A percentile compares a stretch with the other conserved stretches of the same genome.
phyloP scores from a whole-genome alignment of 2,888 invertebrate species.

The Drosophila colorata region DNA sequence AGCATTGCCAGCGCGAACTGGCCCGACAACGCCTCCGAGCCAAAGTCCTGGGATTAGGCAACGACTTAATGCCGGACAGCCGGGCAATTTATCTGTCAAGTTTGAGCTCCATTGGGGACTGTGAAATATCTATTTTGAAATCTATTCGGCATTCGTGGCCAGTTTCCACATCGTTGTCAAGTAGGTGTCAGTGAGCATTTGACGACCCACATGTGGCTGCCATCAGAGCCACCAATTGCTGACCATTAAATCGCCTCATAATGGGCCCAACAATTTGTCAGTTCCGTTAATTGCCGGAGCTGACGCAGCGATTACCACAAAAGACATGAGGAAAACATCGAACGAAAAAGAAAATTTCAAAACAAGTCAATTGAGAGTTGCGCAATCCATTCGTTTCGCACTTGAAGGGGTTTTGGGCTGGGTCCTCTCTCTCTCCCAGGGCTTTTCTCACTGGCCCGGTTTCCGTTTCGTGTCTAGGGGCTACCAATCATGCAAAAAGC shows the following conservation, averaged over 20 bases:
- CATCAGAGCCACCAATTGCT: conserved; percentile 15
- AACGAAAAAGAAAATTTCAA: conserved; percentile 29
- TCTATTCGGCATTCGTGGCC: conserved; percentile 20
- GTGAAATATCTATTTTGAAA: conserved; percentile 13
- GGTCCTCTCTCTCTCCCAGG: neutral
- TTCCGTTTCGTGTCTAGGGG: conserved; percentile 67
- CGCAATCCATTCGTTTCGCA: conserved; percentile 43
- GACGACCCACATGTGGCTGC: conserved; percentile 47
- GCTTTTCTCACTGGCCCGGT: neutral
- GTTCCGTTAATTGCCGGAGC: conserved; percentile 49
- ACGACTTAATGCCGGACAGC: conserved; percentile 5
- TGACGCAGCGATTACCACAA: conserved; percentile 27
- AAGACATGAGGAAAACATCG: conserved; percentile 12
- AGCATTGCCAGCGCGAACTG: conserved; percentile 50
- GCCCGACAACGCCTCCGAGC: conserved; percentile 1
- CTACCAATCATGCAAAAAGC: conserved; percentile 76
- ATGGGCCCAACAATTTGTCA: conserved; percentile 69
- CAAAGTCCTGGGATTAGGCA: conserved; percentile 29
- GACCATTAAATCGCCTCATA: conserved; percentile 57
- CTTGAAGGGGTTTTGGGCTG: conserved; percentile 6
- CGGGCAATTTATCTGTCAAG: conserved; percentile 27
- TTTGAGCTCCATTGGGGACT: neutral
- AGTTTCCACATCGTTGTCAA: conserved; percentile 35
- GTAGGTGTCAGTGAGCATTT: conserved; percentile 45
- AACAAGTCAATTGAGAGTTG: conserved; percentile 70